phyloP scores from a whole-genome alignment of 2,888 invertebrate species.

The Spodoptera exigua region DNA sequence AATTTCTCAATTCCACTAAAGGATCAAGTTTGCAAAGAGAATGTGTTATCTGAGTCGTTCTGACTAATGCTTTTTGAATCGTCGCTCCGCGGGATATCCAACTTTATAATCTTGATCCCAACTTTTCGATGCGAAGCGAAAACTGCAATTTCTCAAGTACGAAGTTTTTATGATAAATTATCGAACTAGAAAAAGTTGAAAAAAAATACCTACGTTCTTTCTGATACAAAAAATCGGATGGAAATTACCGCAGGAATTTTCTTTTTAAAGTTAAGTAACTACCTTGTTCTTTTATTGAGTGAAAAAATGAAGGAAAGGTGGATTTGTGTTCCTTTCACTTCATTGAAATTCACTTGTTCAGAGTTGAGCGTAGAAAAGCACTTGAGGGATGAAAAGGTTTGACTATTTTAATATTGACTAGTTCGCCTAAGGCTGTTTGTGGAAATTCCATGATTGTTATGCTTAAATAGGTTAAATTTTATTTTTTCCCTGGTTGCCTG shows the following conservation, averaged over 20 bases:
- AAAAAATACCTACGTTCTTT: conserved; percentile 20
- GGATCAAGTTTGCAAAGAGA: conserved; percentile 71
- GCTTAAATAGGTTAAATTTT: conserved; percentile 47
- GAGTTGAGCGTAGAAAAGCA: conserved; percentile 54
- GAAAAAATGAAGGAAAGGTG: conserved; percentile 52
- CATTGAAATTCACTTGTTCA: conserved; percentile 69
- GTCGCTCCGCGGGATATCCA: conserved; percentile 66
- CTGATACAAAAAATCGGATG: conserved; percentile 14
- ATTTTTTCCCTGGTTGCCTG: conserved; percentile 20
- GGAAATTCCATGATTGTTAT: conserved; percentile 38
- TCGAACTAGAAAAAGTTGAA: conserved; percentile 27
- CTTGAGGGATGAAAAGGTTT: conserved; percentile 53
- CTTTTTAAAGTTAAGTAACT: conserved; percentile 51
- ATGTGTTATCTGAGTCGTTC: conserved; percentile 74
- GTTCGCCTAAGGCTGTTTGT: conserved; percentile 35
- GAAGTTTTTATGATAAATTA: conserved; percentile 55
- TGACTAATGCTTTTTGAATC: conserved; percentile 72
- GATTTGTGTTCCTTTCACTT: conserved; percentile 65
- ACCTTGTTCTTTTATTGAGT: conserved; percentile 54
- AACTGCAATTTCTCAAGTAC: conserved; percentile 69
- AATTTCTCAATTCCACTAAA: conserved; percentile 61
- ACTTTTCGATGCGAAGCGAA: conserved; percentile 70
- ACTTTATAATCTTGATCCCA: conserved; percentile 79
- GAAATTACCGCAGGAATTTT: conserved; percentile 41
- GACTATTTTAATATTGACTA: conserved; percentile 58